A percentile compares a stretch with the other conserved stretches of the same genome.
phyloP scores from a whole-genome alignment of 2,888 invertebrate genomes.

The Drosophila neoperkinsi region DNA sequence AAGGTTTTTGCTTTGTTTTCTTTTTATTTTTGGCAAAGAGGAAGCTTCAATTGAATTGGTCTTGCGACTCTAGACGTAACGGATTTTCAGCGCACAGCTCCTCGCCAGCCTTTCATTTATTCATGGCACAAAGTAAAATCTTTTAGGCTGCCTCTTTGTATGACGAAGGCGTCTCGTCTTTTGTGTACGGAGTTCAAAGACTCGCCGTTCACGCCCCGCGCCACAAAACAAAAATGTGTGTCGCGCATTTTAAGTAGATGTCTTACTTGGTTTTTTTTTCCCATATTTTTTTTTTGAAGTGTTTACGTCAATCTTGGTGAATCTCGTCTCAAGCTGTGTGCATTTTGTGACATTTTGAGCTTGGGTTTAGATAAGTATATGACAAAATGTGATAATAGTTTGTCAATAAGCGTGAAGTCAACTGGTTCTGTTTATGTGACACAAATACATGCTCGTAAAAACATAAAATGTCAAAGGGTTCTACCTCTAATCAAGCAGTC shows the following conservation, averaged over 20 bases:
- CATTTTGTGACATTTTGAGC: slow-evolving; percentile 65
- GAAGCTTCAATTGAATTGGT: slow-evolving; percentile 16
- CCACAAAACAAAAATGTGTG: slow-evolving; percentile 56
- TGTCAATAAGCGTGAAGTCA: slow-evolving; percentile 13
- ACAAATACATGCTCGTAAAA: slow-evolving; percentile 1
- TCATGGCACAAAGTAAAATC: slow-evolving; percentile 42
- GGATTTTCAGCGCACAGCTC: slow-evolving; percentile 18
- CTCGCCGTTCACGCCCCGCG: slow-evolving; percentile 59
- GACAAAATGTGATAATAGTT: slow-evolving; percentile 58
- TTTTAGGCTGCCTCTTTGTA: slow-evolving; percentile 41
- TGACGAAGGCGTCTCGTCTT: slow-evolving; percentile 37
- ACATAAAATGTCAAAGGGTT: slow-evolving; percentile 33
- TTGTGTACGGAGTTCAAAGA: slow-evolving; percentile 58
- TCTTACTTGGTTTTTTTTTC: slow-evolving; percentile 27
- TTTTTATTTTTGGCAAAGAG: slow-evolving; percentile 21
- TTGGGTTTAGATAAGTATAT: slow-evolving; percentile 44
- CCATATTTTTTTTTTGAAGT: slow-evolving; percentile 6
- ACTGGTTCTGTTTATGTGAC: slow-evolving; percentile 31
- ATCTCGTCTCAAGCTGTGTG: slow-evolving; percentile 35
- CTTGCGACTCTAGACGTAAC: slow-evolving; percentile 16
- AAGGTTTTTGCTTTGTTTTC: background rate
- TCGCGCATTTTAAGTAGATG: slow-evolving; percentile 66
- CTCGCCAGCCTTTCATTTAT: slow-evolving; percentile 51
- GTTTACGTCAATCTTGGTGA: slow-evolving; percentile 26
- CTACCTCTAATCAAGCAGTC: background rate